Conservation (phyloP, 2,113 vertebrate species). For the Ondatra zibethicus region DNA sequence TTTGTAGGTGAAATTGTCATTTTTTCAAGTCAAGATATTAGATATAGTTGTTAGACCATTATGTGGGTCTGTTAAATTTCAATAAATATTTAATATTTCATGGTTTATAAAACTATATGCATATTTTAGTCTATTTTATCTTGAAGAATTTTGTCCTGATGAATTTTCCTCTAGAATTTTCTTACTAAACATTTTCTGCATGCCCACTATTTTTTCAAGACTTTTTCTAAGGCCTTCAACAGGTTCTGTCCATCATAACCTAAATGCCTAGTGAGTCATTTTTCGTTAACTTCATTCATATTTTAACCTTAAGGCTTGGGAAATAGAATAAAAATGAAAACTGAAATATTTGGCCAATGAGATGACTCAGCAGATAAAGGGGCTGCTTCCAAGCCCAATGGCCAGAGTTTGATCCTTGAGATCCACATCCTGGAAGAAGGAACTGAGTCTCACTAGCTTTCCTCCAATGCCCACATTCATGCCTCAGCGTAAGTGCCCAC, state of each 20-base stretch:
- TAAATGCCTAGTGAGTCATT: slow-evolving; percentile 1
- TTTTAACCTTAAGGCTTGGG: slow-evolving; percentile 22
- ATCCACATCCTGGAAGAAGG: not conserved
- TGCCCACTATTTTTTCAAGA: not conserved
- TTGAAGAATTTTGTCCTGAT: not conserved
- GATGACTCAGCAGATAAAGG: too few relatives aligned
- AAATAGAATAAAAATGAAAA: not conserved
- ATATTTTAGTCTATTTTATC: not conserved
- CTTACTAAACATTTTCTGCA: not conserved
- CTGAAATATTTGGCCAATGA: not conserved
- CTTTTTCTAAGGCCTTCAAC: not conserved
- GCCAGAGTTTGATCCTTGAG: not conserved
- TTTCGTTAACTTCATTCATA: not conserved
- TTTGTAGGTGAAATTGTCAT: not conserved
- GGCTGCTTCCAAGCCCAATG: not conserved
- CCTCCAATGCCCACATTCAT: not conserved
- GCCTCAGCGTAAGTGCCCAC: not conserved
- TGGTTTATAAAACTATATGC: not conserved
- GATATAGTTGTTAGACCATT: not conserved
- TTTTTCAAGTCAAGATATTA: not conserved
- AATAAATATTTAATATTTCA: not conserved
- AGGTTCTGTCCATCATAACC: not conserved
- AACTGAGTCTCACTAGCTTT: not conserved
- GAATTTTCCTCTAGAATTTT: not conserved
- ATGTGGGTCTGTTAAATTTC: not conserved